These are phyloP conservation scores for Paracyclopina nana DNA, from an alignment of 1,140 invertebrate genomes.

Conservation along the genomic window DNA sequence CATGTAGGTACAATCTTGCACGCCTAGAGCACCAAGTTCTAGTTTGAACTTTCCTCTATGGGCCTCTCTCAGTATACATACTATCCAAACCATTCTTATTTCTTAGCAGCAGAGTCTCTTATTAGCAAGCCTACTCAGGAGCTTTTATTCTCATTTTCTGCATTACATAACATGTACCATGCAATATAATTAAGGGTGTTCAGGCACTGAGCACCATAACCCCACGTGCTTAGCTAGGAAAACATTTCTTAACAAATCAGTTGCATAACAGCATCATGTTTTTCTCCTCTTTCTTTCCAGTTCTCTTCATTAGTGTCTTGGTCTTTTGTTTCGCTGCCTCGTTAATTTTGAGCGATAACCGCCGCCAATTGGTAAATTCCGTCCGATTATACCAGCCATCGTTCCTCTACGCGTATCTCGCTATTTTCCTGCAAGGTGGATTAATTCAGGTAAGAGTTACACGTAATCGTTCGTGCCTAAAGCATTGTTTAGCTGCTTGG, in stretches of 20 bases:
- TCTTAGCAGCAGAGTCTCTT: no score
- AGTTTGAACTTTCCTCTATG: no score
- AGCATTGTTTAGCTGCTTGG: no score
- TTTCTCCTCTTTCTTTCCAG: slow-evolving; percentile 23
- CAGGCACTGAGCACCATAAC: background rate
- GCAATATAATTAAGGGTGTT: background rate
- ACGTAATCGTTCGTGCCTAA: no score
- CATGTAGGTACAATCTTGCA: no score
- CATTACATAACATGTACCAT: background rate
- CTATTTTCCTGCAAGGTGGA: slow-evolving; percentile 43
- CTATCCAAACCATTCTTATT: no score
- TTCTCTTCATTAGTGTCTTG: slow-evolving; percentile 53
- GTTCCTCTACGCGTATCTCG: slow-evolving; percentile 61
- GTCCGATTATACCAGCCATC: slow-evolving; percentile 46
- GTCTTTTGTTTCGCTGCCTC: slow-evolving; percentile 55
- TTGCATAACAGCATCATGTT: no score
- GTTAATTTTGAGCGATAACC: slow-evolving; percentile 37
- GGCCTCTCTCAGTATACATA: no score
- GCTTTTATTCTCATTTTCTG: background rate
- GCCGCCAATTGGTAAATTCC: slow-evolving; percentile 26
- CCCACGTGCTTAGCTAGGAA: background rate
- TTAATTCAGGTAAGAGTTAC: slow-evolving; percentile 28
- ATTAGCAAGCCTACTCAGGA: background rate
- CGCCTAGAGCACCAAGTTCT: no score
- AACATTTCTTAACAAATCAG: no score